These are phyloP conservation scores for Hydrozoanthus tunicans DNA, from an alignment of 64 coral and sea anemone genomes.

Conservation along the genomic window DNA sequence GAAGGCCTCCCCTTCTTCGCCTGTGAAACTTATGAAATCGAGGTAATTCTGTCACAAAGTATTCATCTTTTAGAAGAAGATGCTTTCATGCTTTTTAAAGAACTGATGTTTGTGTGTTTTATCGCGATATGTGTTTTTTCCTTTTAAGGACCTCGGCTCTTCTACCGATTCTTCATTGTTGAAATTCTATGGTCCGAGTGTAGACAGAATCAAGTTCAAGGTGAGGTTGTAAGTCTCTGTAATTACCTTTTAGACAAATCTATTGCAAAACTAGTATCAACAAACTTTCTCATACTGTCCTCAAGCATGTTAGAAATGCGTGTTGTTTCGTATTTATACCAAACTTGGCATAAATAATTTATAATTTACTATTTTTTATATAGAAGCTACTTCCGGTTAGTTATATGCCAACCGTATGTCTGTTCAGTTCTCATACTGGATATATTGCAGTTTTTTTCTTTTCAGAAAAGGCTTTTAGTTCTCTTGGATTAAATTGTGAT, in stretches of 20 bases:
- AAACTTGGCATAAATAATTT: too few species aligned
- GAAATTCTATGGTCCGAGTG: constrained; percentile 39
- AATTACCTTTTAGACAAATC: not conserved
- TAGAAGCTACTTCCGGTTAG: too few species aligned
- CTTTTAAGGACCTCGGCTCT: not conserved
- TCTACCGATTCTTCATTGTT: constrained; percentile 25
- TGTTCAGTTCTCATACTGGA: too few species aligned
- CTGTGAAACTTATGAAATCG: constrained; percentile 53
- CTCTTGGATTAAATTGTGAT: too few species aligned
- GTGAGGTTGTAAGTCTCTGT: not conserved
- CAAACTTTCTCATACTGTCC: too few species aligned
- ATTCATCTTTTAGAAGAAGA: not conserved
- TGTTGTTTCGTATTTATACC: too few species aligned
- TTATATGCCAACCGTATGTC: too few species aligned
- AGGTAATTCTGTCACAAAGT: constrained; percentile 12
- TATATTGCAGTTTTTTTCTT: too few species aligned
- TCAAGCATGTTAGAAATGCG: too few species aligned
- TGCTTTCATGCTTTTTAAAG: not conserved
- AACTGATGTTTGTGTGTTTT: not conserved
- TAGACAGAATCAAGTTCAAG: constrained; percentile 49
- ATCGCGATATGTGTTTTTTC: not conserved
- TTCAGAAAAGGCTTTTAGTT: too few species aligned
- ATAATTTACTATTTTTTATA: too few species aligned
- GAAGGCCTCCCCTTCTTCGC: constrained; percentile 47
- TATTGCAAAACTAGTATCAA: too few species aligned